These are phyloP conservation scores for Gortyna flavago DNA, from an alignment of 2,888 invertebrate genomes.

Conservation along the genomic window DNA sequence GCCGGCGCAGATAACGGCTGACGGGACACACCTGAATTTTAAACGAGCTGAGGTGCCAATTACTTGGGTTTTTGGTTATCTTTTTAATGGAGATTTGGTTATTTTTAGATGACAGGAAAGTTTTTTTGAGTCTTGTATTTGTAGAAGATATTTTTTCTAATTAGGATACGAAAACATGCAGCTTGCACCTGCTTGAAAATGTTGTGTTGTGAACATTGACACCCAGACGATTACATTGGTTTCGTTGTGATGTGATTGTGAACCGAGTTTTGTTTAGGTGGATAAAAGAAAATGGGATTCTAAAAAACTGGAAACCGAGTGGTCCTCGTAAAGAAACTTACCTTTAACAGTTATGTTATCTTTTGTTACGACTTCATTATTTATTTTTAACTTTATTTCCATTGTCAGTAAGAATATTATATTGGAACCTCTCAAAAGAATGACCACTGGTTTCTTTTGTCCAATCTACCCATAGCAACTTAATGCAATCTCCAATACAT, in stretches of 20 bases:
- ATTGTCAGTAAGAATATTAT: too few relatives aligned
- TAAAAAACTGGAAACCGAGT: neutral
- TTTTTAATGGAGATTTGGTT: slow-evolving; percentile 28
- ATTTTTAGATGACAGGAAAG: slow-evolving; percentile 19
- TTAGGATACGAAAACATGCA: neutral
- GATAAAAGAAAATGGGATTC: neutral
- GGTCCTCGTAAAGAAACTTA: too few relatives aligned
- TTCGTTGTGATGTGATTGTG: neutral
- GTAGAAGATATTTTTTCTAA: slow-evolving; percentile 5
- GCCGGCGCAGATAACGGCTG: slow-evolving; percentile 74
- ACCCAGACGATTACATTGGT: neutral
- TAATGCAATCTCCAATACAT: neutral
- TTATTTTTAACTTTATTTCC: neutral
- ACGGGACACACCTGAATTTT: slow-evolving; percentile 77
- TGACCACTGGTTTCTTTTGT: neutral
- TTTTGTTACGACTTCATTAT: neutral
- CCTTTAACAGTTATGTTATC: neutral
- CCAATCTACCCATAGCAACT: neutral
- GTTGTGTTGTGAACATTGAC: neutral
- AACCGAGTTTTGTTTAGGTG: neutral
- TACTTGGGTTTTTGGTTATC: slow-evolving; percentile 58
- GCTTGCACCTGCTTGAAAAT: neutral
- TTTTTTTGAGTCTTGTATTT: neutral
- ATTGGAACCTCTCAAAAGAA: too few relatives aligned
- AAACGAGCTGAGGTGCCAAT: slow-evolving; percentile 74